phyloP scores from a whole-genome alignment of 2,797 vertebrate genomes.

The Todus mexicanus region DNA sequence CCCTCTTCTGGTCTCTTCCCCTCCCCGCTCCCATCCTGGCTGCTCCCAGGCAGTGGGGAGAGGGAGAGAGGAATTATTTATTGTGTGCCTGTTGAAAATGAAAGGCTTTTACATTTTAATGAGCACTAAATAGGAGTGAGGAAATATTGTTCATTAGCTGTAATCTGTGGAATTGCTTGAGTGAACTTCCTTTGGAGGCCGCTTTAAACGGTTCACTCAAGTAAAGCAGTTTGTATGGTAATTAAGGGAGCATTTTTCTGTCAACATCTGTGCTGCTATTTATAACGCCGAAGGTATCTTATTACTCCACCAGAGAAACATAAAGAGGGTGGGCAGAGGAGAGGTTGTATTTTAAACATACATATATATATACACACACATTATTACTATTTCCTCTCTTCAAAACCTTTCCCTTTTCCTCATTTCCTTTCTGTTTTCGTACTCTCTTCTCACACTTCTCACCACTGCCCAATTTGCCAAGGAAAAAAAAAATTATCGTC shows the following conservation, averaged over 20 bases:
- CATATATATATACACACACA: not conserved
- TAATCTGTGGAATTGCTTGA: constrained; percentile 94
- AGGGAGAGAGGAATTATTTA: constrained; percentile 80
- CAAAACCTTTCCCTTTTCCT: not conserved
- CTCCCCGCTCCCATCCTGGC: constrained; percentile 48
- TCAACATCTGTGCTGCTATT: constrained; percentile 92
- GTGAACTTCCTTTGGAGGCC: constrained; percentile 90
- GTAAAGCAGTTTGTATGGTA: constrained; percentile 97
- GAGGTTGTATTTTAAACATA: not conserved
- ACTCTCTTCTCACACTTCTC: not conserved
- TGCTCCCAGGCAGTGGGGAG: constrained; percentile 52
- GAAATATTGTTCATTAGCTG: constrained; percentile 90
- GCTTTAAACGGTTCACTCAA: constrained; percentile 96
- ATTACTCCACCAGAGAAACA: constrained; percentile 62
- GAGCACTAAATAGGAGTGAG: constrained; percentile 86
- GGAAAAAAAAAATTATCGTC: constrained; percentile 8
- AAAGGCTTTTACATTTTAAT: constrained; percentile 89
- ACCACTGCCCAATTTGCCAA: not conserved
- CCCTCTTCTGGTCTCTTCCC: not conserved
- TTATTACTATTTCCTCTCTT: not conserved
- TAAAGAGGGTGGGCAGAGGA: constrained; percentile 59
- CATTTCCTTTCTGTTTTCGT: not conserved
- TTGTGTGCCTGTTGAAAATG: constrained; percentile 82
- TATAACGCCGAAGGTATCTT: constrained; percentile 78
- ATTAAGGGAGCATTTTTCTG: constrained; percentile 95